Percentiles rank a stretch among this genome's conserved stretches.
Evolutionary conservation across 2,888 invertebrate genomes (phyloP).

Genomic region (Apodemia mormo): DNA sequence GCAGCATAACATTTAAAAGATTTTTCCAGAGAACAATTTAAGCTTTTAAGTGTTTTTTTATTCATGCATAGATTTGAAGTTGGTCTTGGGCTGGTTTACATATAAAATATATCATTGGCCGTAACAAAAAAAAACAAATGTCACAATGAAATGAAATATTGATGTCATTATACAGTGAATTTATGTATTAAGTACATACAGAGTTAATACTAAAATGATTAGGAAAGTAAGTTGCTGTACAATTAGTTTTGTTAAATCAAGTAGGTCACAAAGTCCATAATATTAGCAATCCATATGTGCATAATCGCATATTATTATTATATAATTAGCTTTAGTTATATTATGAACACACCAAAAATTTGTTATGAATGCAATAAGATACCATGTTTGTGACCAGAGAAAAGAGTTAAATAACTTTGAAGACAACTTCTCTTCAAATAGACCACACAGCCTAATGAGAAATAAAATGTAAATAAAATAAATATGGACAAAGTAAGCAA

Average conservation of each 20-base stretch:
- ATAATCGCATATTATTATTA: neutral
- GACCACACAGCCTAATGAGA: neutral
- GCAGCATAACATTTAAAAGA: neutral
- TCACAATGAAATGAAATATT: slow-evolving; percentile 5
- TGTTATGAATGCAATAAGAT: neutral
- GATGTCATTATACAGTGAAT: slow-evolving; percentile 4
- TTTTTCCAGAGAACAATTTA: neutral
- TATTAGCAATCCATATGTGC: neutral
- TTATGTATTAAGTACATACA: slow-evolving; percentile 4
- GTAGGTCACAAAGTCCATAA: neutral
- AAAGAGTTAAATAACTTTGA: too few species aligned
- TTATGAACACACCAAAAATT: neutral
- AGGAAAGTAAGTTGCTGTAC: slow-evolving; percentile 1
- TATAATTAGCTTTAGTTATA: neutral
- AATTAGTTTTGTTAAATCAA: slow-evolving; percentile 8
- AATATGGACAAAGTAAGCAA: neutral
- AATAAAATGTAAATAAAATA: neutral
- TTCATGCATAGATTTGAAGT: neutral
- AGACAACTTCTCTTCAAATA: too few species aligned
- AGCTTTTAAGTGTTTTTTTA: neutral
- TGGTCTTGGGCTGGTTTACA: neutral
- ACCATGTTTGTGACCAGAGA: neutral
- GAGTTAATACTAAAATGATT: slow-evolving; percentile 3
- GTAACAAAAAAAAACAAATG: neutral
- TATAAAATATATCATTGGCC: neutral